These are phyloP conservation scores for Emydocephalus ijimae DNA, from an alignment of 2,113 vertebrate species.

Conservation along the genomic window DNA sequence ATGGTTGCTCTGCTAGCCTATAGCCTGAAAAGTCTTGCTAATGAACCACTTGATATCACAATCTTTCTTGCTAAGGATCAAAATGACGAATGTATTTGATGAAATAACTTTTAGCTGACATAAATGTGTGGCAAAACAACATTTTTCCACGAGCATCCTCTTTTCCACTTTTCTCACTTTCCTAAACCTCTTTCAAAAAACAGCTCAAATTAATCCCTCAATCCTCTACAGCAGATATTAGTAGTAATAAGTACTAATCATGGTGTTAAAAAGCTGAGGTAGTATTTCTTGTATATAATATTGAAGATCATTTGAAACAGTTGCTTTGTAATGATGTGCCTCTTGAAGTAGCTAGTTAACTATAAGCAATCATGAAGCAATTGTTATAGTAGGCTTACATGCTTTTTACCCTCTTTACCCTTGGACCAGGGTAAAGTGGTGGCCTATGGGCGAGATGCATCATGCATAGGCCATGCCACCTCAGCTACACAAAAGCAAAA, in stretches of 20 bases:
- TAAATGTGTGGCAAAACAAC: background rate
- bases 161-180: background rate
- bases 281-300: background rate
- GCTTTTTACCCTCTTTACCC: background rate
- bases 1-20: background rate
- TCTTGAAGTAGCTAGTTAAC: background rate
- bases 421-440: background rate
- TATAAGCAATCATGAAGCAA: constrained; percentile 28
- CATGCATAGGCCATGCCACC: too few relatives aligned
- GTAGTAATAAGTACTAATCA: background rate
- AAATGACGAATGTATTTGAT: background rate
- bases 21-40: background rate
- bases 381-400: constrained; percentile 23
- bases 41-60: background rate
- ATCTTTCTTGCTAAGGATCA: background rate
- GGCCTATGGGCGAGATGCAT: too few relatives aligned
- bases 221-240: background rate
- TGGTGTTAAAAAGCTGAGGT: background rate
- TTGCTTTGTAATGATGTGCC: constrained; percentile 37
- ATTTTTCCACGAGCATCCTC: background rate
- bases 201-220: background rate
- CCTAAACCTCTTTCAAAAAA: background rate
- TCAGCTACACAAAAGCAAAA: too few relatives aligned
- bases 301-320: background rate
- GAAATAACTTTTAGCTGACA: background rate